Evolutionary conservation across 1,140 invertebrate genomes (phyloP).

Genomic region (Lethocerus indicus): DNA sequence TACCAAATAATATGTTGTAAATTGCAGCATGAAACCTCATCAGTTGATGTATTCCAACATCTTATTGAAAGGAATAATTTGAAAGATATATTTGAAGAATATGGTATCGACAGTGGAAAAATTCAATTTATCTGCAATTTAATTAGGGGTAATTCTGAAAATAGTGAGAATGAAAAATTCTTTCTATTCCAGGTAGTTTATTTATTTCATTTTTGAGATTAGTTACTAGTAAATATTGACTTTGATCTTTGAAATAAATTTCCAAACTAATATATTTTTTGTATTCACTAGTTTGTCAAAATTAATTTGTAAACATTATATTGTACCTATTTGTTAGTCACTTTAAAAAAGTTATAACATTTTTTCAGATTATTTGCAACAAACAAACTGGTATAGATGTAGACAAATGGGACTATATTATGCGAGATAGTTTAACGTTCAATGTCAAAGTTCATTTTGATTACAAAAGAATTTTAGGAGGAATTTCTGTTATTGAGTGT

Average conservation of each 20-base stretch:
- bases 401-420: constrained; percentile 54
- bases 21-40: constrained; percentile 30
- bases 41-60: constrained; percentile 27
- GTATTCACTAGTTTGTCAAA: neutral
- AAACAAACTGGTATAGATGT: constrained; percentile 44
- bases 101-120: constrained; percentile 18
- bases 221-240: neutral
- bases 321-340: too few relatives aligned
- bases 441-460: constrained; percentile 18
- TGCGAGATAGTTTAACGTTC: constrained; percentile 31
- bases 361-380: constrained; percentile 42
- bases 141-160: constrained; percentile 22
- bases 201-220: neutral
- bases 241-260: neutral
- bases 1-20: too few relatives aligned
- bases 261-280: neutral
- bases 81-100: constrained; percentile 20
- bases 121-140: constrained; percentile 28
- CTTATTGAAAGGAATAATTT: constrained; percentile 26
- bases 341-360: neutral
- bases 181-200: constrained; percentile 26
- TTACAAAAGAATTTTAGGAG: constrained; percentile 16
- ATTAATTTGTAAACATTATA: neutral
- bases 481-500: constrained; percentile 11
- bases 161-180: constrained; percentile 18